These are phyloP conservation scores for Protosalanx chinensis DNA, from an alignment of 2,797 vertebrate genomes.

Conservation along the genomic window DNA sequence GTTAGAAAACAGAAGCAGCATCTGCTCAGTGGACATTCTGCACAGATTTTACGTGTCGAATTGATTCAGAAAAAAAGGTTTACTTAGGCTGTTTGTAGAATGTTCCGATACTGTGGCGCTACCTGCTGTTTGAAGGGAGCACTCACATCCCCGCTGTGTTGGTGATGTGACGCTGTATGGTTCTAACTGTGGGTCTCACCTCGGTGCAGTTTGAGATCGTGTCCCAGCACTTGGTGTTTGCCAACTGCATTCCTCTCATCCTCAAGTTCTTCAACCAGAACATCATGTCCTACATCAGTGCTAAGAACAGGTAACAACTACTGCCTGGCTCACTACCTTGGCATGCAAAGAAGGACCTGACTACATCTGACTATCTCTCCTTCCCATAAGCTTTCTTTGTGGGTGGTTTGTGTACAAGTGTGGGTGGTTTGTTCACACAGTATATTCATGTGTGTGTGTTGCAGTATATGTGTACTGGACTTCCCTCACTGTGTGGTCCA, in stretches of 20 bases:
- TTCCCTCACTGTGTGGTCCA: constrained; percentile 87
- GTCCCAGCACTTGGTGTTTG: constrained; percentile 95
- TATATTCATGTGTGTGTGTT: constrained; percentile 10
- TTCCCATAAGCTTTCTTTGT: too few relatives aligned
- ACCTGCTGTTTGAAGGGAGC: constrained; percentile 51
- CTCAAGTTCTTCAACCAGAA: constrained; percentile 99
- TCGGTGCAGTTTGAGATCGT: constrained; percentile 89
- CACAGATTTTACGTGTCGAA: constrained; percentile 5
- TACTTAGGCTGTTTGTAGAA: neutral
- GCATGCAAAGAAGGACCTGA: neutral
- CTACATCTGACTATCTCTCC: neutral
- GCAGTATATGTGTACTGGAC: constrained; percentile 89
- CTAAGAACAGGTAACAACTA: constrained; percentile 89
- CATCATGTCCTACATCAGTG: constrained; percentile 96
- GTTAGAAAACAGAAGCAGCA: neutral
- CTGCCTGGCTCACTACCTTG: neutral
- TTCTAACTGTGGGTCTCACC: too few relatives aligned
- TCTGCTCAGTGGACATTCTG: constrained; percentile 4
- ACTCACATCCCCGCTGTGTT: constrained; percentile 9
- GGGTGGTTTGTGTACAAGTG: too few relatives aligned
- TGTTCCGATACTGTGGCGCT: constrained; percentile 31
- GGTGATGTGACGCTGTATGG: neutral
- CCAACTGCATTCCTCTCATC: constrained; percentile 98
- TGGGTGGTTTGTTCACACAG: neutral
- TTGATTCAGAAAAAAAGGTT: constrained; percentile 12